These are phyloP conservation scores for Drosophila sordidula DNA, from an alignment of 2,888 invertebrate genomes.

Conservation along the genomic window DNA sequence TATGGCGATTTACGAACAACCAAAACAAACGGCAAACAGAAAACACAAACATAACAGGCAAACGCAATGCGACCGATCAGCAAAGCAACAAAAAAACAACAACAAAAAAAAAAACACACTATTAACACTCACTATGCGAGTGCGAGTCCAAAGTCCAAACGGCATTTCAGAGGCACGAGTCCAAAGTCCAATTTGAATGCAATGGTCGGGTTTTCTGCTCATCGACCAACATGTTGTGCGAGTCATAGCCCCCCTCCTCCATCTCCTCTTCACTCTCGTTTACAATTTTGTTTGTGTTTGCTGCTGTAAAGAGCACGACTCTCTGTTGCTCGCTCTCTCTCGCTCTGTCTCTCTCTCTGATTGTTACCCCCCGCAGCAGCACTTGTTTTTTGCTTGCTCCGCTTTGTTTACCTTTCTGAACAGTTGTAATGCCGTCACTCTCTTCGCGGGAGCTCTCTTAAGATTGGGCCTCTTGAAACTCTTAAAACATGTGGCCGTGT, in stretches of 20 bases:
- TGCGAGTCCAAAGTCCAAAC: conserved; percentile 76
- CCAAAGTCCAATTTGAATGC: conserved; percentile 70
- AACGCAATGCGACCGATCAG: conserved; percentile 14
- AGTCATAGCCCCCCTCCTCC: conserved; percentile 56
- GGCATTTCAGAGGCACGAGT: conserved; percentile 68
- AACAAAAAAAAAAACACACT: conserved; percentile 33
- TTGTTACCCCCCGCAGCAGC: conserved; percentile 28
- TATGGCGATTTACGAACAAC: conserved; percentile 55
- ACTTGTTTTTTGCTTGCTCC: conserved; percentile 42
- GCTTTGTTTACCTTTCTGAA: conserved; percentile 69
- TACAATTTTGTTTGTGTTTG: conserved; percentile 54
- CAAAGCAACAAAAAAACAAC: conserved; percentile 27
- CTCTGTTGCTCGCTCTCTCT: conserved; percentile 31
- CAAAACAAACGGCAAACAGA: conserved; percentile 27
- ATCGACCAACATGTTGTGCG: conserved; percentile 58
- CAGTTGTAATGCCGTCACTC: conserved; percentile 36
- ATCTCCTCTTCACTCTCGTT: conserved; percentile 28
- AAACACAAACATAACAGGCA: conserved; percentile 15
- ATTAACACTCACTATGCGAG: conserved; percentile 68
- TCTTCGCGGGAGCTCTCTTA: conserved; percentile 46
- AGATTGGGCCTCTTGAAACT: conserved; percentile 51
- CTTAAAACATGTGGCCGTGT: conserved; percentile 47
- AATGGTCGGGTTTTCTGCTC: conserved; percentile 76
- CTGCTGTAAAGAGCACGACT: conserved; percentile 44
- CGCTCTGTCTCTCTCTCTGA: conserved; percentile 7